A percentile compares a stretch with the other conserved stretches of the same genome.
phyloP scores from a whole-genome alignment of 2,888 invertebrate genomes.

The Stenodema calcarata region DNA sequence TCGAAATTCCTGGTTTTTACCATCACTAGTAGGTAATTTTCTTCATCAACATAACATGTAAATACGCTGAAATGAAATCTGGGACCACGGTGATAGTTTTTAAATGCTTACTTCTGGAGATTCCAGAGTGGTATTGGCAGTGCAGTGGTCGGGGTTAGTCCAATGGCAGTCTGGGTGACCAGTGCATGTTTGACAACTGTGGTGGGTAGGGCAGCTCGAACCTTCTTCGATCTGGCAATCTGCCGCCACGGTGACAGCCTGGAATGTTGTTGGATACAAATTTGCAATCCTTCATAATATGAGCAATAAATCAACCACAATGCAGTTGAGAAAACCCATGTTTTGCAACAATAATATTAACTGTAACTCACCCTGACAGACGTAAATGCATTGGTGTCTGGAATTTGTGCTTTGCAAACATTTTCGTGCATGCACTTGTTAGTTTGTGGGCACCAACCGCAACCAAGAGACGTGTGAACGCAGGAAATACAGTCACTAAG shows the following conservation, averaged over 20 bases:
- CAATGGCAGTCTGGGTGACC: slow-evolving; percentile 73
- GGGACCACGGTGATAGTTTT: background rate
- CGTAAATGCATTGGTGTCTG: slow-evolving; percentile 52
- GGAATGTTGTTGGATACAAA: slow-evolving; percentile 27
- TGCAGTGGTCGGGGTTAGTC: slow-evolving; percentile 66
- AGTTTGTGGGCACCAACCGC: slow-evolving; percentile 69
- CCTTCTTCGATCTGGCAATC: slow-evolving; percentile 71
- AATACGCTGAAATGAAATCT: background rate
- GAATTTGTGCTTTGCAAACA: slow-evolving; percentile 56
- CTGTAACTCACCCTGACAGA: slow-evolving; percentile 52
- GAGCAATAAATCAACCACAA: too few relatives aligned
- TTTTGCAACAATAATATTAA: background rate
- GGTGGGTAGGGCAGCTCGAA: slow-evolving; percentile 77
- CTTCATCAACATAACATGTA: too few relatives aligned
- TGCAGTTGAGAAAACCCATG: too few relatives aligned
- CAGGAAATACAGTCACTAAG: slow-evolving; percentile 74
- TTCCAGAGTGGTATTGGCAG: slow-evolving; percentile 50
- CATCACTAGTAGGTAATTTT: too few relatives aligned
- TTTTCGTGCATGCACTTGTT: slow-evolving; percentile 56
- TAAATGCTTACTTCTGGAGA: slow-evolving; percentile 11
- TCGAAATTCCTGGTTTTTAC: too few relatives aligned
- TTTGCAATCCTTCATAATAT: too few relatives aligned
- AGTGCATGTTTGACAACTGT: slow-evolving; percentile 86
- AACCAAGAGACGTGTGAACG: slow-evolving; percentile 73
- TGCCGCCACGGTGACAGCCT: slow-evolving; percentile 65